phyloP scores from a whole-genome alignment of 2,113 vertebrate species.

The Hippocampus guttulatus region DNA sequence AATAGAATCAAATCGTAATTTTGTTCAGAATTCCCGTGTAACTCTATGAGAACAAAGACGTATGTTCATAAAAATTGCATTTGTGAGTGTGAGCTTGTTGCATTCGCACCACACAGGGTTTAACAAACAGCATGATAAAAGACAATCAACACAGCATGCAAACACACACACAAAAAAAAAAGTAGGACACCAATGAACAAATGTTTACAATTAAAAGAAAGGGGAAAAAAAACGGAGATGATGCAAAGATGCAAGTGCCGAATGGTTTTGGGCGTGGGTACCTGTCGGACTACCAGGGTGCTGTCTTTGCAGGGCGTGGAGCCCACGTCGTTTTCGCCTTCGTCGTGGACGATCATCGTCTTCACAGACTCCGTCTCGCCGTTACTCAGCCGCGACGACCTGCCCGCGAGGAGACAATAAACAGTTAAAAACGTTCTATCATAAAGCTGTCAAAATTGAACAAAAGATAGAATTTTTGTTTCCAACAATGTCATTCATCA shows the following conservation, averaged over 20 bases:
- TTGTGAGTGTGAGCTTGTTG: neutral
- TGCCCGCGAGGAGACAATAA: constrained; percentile 6
- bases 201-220: neutral
- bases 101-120: neutral
- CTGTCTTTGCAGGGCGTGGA: constrained; percentile 96
- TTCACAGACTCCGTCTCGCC: constrained; percentile 94
- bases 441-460: too few species aligned
- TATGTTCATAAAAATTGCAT: neutral
- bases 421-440: neutral
- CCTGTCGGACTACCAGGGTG: constrained; percentile 96
- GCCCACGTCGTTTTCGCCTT: constrained; percentile 86
- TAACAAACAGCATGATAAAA: neutral
- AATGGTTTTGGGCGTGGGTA: constrained; percentile 52
- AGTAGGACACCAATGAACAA: neutral
- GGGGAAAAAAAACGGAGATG: neutral
- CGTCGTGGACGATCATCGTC: constrained; percentile 94
- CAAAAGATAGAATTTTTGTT: too few species aligned
- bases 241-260: neutral
- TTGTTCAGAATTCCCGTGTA: neutral
- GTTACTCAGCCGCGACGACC: constrained; percentile 88
- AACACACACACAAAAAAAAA: neutral
- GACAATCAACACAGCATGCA: constrained; percentile 3
- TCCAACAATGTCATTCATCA: too few species aligned
- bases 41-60: neutral
- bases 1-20: too few species aligned